Evolutionary conservation across 2,113 vertebrate genomes (phyloP), one percentile per base, ranked within the genome.

Genomic region (Argyrosomus japonicus): DNA sequence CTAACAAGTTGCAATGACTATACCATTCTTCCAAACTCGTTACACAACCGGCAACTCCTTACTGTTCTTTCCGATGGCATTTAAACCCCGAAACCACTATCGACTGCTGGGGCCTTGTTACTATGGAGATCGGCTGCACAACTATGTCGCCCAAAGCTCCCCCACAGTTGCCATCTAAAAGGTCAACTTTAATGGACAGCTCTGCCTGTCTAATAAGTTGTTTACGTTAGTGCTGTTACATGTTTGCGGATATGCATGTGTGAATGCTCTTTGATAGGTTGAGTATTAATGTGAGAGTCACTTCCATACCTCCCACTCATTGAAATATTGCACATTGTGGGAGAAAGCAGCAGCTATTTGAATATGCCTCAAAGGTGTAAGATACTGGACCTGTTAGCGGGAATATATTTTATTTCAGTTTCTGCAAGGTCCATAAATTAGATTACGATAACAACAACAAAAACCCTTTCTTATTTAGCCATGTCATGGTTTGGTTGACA

Each of bases 181-280:
- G 91, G 91, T 91, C 89, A 89, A 51, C 74, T 85, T 88, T 91
- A 91, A 91, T 91, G 82, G 86, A 83, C 57, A 40, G 27, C 69
- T 83, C 48, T 45, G 68, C 82, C 45, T 62, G 57, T 77, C 48
- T 48, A 61, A 53, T 27, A 50, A 57, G 61, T 79, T 84, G 83
- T 92, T 87, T 85, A 74, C 73, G 61, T 75, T 15, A 48, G 45
- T 64, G 32, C 40, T 18, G 27, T 43, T 70, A 25, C 54, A 23
- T 75, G 64, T 81, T 85, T 85, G 45, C 50, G 45, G n/a, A 54
- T 75, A 61, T 71, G 40, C 60, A 21, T 57, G 68, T 75, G 64
- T 51, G 70, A 75, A 43, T 73, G 56, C 51, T 56, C 17, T 51
- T 43, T 56, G 27, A 73, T 18, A n/a, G 25, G 60, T n/a, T 40